Evolutionary conservation across 2,888 invertebrate species (phyloP), one percentile per base, ranked within the genome.

Genomic region (Sarcophaga variegata): DNA sequence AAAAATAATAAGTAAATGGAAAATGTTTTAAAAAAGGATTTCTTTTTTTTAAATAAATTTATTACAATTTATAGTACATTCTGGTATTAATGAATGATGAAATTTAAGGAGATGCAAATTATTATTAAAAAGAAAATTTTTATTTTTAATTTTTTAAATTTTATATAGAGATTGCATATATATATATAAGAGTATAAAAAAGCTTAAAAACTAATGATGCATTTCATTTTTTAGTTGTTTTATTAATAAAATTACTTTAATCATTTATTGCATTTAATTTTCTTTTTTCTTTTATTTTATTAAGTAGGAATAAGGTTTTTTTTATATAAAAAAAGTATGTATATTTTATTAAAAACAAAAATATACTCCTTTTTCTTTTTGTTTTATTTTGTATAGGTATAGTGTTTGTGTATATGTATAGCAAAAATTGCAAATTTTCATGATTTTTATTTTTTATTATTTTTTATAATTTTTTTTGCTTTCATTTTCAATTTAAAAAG

Each of bases 161-260:
- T 84, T 12, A 63, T 45, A 59, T 37, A 25, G 54, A 64, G 71
- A 72, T 70, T 62, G 10, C 20, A 81, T 69, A 75, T 20, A 47
- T 71, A 81, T 69, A 75, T 20, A 47, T 71, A 71, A 63, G 76
- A 75, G 74, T 71, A 69, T 71, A 83, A 83, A 83, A 83, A 82
- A 84, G 76, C 87, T 84, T 87, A 87, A 82, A 71, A 84, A 84
- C 81, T 84, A 87, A 84, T 81, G 70, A 81, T 83, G 74, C 22
- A 76, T 4, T 54, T 54, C 14, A 37, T 37, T 37, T 84, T 59
- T 49, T 27, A 67, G 27, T 75, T 76, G 75, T 76, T 54, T 27
- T 78, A 88, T 87, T 76, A 84, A 83, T 87, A 86, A 88, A 89
- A 88, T 87, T 76, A 81, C 77, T 54, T 85, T 84, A 37, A 81